phyloP scores from a whole-genome alignment of 2,113 vertebrate genomes.

The Boulengeromyrus knoepffleri region DNA sequence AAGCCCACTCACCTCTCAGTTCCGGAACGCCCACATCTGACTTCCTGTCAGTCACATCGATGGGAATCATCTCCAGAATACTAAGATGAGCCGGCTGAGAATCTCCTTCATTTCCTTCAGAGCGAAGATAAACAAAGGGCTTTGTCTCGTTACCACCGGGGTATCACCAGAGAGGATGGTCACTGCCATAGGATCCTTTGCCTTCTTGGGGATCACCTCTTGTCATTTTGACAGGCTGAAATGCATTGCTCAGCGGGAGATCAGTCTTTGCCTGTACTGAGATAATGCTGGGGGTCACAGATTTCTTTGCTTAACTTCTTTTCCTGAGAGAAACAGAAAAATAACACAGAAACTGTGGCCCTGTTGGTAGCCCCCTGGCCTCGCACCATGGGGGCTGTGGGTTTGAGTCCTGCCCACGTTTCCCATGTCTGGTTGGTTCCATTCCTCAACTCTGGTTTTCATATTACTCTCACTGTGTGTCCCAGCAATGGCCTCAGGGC shows the following conservation, averaged over 20 bases:
- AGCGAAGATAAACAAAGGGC: background rate
- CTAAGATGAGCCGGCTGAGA: background rate
- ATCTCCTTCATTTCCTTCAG: background rate
- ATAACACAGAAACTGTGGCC: background rate
- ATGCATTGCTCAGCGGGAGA: background rate
- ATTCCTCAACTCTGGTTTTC: background rate
- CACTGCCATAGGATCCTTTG: background rate
- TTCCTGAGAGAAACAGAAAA: background rate
- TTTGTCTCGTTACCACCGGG: background rate
- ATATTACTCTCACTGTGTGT: background rate
- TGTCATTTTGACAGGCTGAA: background rate
- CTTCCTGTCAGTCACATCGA: background rate
- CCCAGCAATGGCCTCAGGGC: background rate
- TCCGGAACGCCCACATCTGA: background rate
- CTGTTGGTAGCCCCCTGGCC: background rate
- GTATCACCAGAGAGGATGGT: background rate
- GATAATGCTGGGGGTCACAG: background rate
- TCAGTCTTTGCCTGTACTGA: background rate
- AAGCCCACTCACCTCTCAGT: background rate
- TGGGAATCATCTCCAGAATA: background rate
- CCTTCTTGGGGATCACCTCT: conserved; percentile 15
- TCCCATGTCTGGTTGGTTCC: background rate
- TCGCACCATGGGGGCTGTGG: background rate
- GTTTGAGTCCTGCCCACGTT: background rate
- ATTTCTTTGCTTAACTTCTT: background rate